Conservation (phyloP, 1,140 invertebrate species). For the Drosophila bocqueti region DNA sequence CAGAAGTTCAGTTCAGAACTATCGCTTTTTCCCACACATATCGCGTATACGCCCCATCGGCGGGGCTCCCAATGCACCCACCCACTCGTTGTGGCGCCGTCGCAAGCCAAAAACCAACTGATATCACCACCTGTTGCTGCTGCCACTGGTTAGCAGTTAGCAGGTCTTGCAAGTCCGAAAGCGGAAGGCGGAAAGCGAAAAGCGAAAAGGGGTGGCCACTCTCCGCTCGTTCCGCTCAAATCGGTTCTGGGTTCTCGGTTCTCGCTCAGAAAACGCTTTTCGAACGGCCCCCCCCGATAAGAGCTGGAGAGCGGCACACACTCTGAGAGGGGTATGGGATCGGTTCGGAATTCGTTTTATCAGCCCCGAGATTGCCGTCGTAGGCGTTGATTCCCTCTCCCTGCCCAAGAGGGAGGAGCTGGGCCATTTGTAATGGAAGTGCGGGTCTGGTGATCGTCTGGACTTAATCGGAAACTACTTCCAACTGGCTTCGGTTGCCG, state of each 20-base stretch:
- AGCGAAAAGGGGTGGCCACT: constrained; percentile 57
- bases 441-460: constrained; percentile 1
- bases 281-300: constrained; percentile 20
- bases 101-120: constrained; percentile 67
- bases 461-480: background rate
- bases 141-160: constrained; percentile 45
- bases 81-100: constrained; percentile 52
- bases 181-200: constrained; percentile 29
- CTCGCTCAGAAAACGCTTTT: constrained; percentile 49
- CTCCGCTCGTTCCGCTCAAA: constrained; percentile 20
- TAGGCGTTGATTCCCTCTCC: too few relatives aligned
- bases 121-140: constrained; percentile 57
- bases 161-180: constrained; percentile 54
- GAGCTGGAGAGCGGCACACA: constrained; percentile 8
- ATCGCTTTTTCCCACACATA: constrained; percentile 7
- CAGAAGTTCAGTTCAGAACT: constrained; percentile 7
- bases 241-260: constrained; percentile 1
- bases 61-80: constrained; percentile 22
- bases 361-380: constrained; percentile 39
- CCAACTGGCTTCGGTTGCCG: background rate
- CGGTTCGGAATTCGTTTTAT: constrained; percentile 33
- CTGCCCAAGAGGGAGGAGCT: background rate
- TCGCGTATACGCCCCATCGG: constrained; percentile 29
- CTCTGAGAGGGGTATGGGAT: background rate
- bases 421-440: constrained; percentile 17